Base-by-base conservation (phyloP, 2,888 invertebrate species). In the Amphipoea lucens region DNA sequence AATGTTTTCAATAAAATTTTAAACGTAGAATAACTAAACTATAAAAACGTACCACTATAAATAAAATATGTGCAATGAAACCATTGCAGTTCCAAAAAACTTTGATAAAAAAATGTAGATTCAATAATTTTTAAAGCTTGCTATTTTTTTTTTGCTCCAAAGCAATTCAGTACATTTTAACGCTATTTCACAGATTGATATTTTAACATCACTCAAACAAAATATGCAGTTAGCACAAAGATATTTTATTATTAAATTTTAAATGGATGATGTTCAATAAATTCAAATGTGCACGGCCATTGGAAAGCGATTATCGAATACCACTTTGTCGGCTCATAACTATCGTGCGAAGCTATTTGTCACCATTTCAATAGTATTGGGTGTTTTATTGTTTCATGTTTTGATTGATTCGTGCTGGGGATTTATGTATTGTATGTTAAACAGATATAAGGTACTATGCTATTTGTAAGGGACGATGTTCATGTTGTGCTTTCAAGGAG, bases 291-390 rank as follows among this genome's bases (percentile, higher is more conserved):
- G 73, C 66, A 60, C 45, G 74, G 78, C 76, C 73, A 89, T 88
- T 78, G 77, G 60, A 89, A 88, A 88, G 4, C 86, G 83, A 88
- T 88, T 88, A 88, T 83, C 68, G 88, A 79, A 87, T 88, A 87
- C 78, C 87, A 77, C 63, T 87, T 87, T 84, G 82, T 72, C 48
- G 65, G 60, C 40, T 75, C 80, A 66, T 76, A 75, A 57, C 72
- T 78, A 36, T 65, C 62, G 40, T 51, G 51, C 23, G 45, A 68
- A 20, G 67, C 57, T 74, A 85, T 86, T 88, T 81, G 72, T 81
- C 68, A 82, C 62, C 9, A 42, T 78, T 81, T 65, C 51, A 73
- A 72, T 75, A 66, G 23, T 76, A 54, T 62, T 66, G 4, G 14
- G 12, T 11, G 17, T 40, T 76, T 78, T 45, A 60, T 68, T 68